A percentile compares a stretch with the other conserved stretches of the same genome.
Evolutionary conservation across 1,140 invertebrate genomes (phyloP).

Genomic region (Aleiodes sp.): DNA sequence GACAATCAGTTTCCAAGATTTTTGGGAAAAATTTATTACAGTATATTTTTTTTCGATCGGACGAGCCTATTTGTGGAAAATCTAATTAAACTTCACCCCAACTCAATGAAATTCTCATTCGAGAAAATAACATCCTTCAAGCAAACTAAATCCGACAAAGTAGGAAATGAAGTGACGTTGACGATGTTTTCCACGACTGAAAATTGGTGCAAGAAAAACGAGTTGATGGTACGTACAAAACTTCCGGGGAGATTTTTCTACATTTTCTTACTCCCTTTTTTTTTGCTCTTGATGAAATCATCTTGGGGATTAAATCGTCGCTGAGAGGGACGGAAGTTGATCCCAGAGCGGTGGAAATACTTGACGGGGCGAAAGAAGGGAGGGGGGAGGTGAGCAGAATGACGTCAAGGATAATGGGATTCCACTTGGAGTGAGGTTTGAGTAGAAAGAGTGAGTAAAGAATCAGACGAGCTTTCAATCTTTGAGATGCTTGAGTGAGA

Average conservation of each 20-base stretch:
- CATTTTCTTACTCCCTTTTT: background rate
- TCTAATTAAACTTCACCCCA: too few species aligned
- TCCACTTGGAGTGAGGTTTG: slow-evolving; percentile 20
- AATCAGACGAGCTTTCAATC: slow-evolving; percentile 1
- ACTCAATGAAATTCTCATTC: background rate
- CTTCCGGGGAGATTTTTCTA: slow-evolving; percentile 5
- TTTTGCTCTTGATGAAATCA: slow-evolving; percentile 21
- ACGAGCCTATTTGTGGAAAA: too few species aligned
- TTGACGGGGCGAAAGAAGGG: background rate
- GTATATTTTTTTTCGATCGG: too few species aligned
- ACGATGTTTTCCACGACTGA: background rate
- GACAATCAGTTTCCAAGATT: too few species aligned
- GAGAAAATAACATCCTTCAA: background rate
- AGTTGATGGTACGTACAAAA: background rate
- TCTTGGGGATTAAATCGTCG: slow-evolving; percentile 33
- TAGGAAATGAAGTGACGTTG: slow-evolving; percentile 14
- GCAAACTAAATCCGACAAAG: slow-evolving; percentile 10
- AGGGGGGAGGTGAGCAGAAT: slow-evolving; percentile 17
- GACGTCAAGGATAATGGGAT: slow-evolving; percentile 32
- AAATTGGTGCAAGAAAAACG: slow-evolving; percentile 28
- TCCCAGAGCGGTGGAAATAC: slow-evolving; percentile 16
- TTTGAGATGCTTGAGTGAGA: background rate
- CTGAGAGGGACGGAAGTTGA: slow-evolving; percentile 6
- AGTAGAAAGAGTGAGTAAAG: slow-evolving; percentile 24
- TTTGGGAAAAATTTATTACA: too few species aligned